These are phyloP conservation scores for Carassius auratus DNA, from an alignment of 2,113 vertebrate species.

Conservation along the genomic window DNA sequence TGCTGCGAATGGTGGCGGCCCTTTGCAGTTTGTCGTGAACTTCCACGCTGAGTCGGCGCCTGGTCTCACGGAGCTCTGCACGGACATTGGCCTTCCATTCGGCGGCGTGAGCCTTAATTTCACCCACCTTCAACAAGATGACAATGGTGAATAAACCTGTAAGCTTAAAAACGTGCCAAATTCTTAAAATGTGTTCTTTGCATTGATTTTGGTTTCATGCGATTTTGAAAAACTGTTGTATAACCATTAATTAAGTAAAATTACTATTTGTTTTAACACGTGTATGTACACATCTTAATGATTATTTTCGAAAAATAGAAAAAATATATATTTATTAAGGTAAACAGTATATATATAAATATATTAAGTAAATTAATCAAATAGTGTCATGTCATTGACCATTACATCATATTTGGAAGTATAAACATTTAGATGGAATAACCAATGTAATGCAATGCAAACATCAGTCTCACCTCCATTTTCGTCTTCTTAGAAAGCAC, in stretches of 20 bases:
- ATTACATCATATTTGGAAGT: neutral
- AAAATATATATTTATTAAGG: neutral
- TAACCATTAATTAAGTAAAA: neutral
- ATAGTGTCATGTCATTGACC: neutral
- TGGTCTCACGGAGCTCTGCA: constrained; percentile 90
- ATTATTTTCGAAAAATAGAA: neutral
- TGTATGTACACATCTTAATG: neutral
- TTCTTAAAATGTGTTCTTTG: neutral
- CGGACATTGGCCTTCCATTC: constrained; percentile 96
- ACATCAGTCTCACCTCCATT: constrained; percentile 85
- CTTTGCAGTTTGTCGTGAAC: constrained; percentile 95
- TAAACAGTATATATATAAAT: neutral
- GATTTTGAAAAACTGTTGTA: neutral
- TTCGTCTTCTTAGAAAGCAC: constrained; percentile 97
- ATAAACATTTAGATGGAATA: neutral
- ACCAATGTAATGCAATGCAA: neutral
- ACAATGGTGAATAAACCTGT: neutral
- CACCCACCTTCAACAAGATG: constrained; percentile 82
- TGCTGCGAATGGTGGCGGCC: constrained; percentile 92
- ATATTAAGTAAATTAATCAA: neutral
- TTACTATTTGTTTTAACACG: neutral
- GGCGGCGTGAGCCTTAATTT: constrained; percentile 89
- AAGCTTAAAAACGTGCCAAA: neutral
- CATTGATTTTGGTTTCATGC: neutral
- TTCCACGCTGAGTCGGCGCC: constrained; percentile 90